Evolutionary conservation across 2,888 invertebrate genomes (phyloP).

Genomic region (Lithophane socia): DNA sequence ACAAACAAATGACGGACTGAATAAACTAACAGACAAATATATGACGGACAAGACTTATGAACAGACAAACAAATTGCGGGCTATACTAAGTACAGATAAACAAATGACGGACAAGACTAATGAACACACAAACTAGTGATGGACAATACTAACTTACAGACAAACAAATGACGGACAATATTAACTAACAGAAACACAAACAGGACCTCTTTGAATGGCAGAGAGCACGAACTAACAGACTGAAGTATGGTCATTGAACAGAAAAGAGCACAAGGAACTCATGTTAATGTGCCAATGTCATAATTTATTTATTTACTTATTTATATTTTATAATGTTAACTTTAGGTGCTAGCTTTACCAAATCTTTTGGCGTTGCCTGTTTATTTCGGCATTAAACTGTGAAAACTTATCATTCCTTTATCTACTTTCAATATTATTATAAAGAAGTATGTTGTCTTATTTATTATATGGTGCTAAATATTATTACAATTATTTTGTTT

Average conservation of each 20-base stretch:
- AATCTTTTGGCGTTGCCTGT: conserved; percentile 37
- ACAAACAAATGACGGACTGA: background rate
- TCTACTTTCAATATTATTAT: conserved; percentile 57
- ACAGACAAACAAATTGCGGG: background rate
- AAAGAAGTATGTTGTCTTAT: conserved; percentile 51
- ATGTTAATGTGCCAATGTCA: background rate
- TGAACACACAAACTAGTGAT: background rate
- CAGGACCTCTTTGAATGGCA: background rate
- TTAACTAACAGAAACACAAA: background rate
- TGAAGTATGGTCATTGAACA: background rate
- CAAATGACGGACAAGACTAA: too few relatives aligned
- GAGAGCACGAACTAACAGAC: background rate
- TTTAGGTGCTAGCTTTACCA: conserved; percentile 59
- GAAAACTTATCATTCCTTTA: conserved; percentile 74
- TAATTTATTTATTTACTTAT: conserved; percentile 1
- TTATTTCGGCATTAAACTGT: conserved; percentile 63
- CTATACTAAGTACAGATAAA: background rate
- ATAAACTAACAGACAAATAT: background rate
- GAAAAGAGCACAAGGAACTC: background rate
- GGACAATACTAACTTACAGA: background rate
- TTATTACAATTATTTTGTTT: conserved; percentile 31
- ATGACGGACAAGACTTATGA: background rate
- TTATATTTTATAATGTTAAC: conserved; percentile 20
- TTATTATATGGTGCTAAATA: conserved; percentile 62
- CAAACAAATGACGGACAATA: background rate